phyloP scores from a whole-genome alignment of 2,888 invertebrate species.

The Patella ulyssiponensis region DNA sequence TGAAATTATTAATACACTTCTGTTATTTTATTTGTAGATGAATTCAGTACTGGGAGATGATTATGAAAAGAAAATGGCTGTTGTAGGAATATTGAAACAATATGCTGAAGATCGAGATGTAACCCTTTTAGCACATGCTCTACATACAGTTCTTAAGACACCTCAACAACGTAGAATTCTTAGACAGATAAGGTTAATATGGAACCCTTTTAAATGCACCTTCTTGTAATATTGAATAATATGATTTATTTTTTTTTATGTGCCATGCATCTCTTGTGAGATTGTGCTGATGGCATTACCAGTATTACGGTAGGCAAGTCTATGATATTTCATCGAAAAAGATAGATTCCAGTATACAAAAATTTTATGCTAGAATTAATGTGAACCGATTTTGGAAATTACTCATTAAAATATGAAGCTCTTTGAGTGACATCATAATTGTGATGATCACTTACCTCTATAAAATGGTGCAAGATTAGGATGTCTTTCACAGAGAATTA shows the following conservation, averaged over 20 bases:
- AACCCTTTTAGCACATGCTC: constrained; percentile 55
- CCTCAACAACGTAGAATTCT: constrained; percentile 56
- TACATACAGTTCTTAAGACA: constrained; percentile 55
- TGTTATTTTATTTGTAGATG: constrained; percentile 49
- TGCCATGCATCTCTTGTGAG: constrained; percentile 19
- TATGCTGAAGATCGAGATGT: constrained; percentile 70
- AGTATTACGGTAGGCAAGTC: constrained; percentile 2
- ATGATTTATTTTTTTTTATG: not conserved
- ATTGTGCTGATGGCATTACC: not conserved
- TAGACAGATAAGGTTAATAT: constrained; percentile 56
- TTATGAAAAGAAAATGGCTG: constrained; percentile 64
- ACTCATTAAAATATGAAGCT: too few relatives aligned
- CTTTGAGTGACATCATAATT: too few relatives aligned
- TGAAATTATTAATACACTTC: too few relatives aligned
- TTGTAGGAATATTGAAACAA: constrained; percentile 68
- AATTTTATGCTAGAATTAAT: not conserved
- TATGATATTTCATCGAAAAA: not conserved
- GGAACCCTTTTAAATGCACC: too few relatives aligned
- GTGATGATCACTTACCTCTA: too few relatives aligned
- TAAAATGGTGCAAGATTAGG: too few relatives aligned
- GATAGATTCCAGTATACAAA: constrained; percentile 16
- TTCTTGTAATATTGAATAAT: not conserved
- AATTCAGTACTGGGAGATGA: constrained; percentile 60
- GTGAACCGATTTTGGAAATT: too few relatives aligned
- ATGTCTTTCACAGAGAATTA: too few relatives aligned